Base-by-base conservation (phyloP, 1,140 invertebrate genomes). In the Akabosia matsudoensis region DNA sequence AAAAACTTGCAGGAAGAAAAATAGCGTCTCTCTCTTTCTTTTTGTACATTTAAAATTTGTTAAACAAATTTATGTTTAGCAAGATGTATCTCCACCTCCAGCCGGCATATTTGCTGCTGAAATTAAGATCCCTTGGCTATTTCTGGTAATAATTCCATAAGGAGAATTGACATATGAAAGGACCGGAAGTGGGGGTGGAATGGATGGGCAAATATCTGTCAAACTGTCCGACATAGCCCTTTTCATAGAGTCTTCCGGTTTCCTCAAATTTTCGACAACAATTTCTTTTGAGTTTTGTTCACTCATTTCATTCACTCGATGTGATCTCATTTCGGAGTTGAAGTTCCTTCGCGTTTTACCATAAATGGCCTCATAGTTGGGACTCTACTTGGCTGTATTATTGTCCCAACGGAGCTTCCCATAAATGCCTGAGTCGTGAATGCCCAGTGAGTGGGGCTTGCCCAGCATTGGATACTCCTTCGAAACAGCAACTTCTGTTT, bases 161-260 rank as follows among this genome's bases (percentile, higher is more conserved):
- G 61, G 61, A 13, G 61, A 67, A 28, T 33, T 76, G 7, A 79
- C 73, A 28, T 75, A 73, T 0, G 76, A 77, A 14, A 79, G 51
- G 30, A 76, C 70, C 3, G 78, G 78, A 14, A 79, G 61, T 28
- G 78, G 78, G 30, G 78, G 78, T 16, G 78, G 78, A 45, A 79
- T 79, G 24, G 78, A 76, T 14, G 78, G 78, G 26, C 72, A 30
- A 16, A 75, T 31, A 14, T 54, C 30, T 7, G 45, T 78, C 74
- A 16, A 26, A 18, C 52, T 71, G 67, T 7, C 33, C 34, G 22
- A 1, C 61, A n/a, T 37, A 3, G 14, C 74, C 67, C 34, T 73
- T 70, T 22, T 74, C 70, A 10, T 28, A 52, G 33, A 37, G 24
- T 13, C 72, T n/a, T 52, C 51, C 3, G 22, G 22, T 14, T 26